Conservation (phyloP, 2,113 vertebrate species). For the Progne subis region DNA sequence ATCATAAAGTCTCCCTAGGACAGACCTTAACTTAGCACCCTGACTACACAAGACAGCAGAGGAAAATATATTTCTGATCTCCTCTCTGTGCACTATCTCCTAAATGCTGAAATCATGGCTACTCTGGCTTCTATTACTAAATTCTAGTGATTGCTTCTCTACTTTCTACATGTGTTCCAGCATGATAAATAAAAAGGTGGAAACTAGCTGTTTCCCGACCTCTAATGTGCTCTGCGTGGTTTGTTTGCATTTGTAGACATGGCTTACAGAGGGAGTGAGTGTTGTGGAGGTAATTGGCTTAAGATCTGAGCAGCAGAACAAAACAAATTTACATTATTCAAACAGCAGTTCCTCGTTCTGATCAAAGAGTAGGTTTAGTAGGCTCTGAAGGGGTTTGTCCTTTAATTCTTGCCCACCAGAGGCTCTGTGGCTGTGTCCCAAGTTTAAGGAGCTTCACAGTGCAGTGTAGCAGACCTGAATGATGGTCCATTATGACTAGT, state of each 20-base stretch:
- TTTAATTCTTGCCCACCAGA: not conserved
- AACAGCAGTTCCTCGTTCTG: not conserved
- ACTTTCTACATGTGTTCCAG: not conserved
- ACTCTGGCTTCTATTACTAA: not conserved
- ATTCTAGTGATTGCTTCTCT: not conserved
- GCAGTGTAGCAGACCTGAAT: not conserved
- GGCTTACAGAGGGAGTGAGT: not conserved
- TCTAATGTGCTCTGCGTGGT: not conserved
- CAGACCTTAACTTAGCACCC: not conserved
- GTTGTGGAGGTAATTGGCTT: not conserved
- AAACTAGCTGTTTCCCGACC: not conserved
- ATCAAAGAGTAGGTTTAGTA: not conserved
- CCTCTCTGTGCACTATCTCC: not conserved
- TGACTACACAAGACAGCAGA: not conserved
- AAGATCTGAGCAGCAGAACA: not conserved
- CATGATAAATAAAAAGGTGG: not conserved
- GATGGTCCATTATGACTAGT: not conserved
- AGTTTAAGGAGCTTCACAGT: not conserved
- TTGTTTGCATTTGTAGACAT: not conserved
- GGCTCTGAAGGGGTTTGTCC: not conserved
- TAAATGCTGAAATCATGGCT: not conserved
- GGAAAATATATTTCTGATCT: not conserved
- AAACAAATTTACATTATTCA: constrained; percentile 2
- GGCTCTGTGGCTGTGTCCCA: not conserved
- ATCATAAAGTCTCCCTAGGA: too few relatives aligned